phyloP scores from a whole-genome alignment of 2,797 vertebrate genomes.

The Pagetopsis macropterus region DNA sequence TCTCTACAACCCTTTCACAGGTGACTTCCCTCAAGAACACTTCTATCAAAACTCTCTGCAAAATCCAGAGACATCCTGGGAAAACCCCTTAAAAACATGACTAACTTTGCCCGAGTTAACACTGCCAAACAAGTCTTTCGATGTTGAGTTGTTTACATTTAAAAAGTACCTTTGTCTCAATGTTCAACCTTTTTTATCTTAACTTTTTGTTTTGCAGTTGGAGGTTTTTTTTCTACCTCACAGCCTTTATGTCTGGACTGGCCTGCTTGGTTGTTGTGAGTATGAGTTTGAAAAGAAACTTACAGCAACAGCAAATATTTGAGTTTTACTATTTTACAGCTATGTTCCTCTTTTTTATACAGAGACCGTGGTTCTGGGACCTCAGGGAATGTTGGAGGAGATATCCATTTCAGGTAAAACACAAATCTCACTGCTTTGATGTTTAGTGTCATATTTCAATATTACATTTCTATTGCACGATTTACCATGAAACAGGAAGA shows the following conservation, averaged over 20 bases:
- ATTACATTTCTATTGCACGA: not conserved
- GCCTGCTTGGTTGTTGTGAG: conserved; percentile 88
- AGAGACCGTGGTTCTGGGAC: conserved; percentile 95
- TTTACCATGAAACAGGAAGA: too few species aligned
- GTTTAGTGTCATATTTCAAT: not conserved
- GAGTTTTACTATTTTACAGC: not conserved
- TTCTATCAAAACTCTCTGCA: not conserved
- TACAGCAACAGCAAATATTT: not conserved
- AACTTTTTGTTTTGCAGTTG: conserved; percentile 83
- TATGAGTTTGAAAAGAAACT: conserved; percentile 38
- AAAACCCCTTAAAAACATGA: not conserved
- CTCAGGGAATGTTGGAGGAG: conserved; percentile 88
- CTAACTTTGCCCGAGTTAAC: not conserved
- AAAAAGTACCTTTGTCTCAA: not conserved
- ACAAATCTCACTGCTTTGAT: not conserved
- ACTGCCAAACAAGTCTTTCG: not conserved
- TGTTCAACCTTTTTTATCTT: not conserved
- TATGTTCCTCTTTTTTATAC: conserved; percentile 17
- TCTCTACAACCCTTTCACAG: not conserved
- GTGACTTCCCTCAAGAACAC: not conserved
- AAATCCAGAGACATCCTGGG: not conserved
- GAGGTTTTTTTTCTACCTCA: conserved; percentile 90
- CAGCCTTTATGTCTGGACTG: conserved; percentile 84
- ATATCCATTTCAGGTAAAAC: conserved; percentile 90
- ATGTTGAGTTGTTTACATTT: not conserved